Conservation (phyloP, 2,113 vertebrate genomes). For the Pituophis catenifer region DNA sequence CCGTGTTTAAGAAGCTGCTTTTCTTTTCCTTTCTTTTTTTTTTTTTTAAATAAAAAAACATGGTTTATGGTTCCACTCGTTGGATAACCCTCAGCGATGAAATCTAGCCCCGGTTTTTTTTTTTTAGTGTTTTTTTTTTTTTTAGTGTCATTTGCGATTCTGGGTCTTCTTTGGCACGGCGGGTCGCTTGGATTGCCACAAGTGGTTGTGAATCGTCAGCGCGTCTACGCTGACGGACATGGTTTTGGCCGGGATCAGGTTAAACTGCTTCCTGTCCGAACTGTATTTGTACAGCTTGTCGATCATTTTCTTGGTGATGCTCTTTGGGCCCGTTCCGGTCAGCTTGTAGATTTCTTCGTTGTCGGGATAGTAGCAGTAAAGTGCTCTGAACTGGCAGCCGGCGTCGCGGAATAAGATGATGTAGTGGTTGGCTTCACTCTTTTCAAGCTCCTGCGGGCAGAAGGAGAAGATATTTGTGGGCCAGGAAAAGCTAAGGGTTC, state of each 20-base stretch:
- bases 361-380: conserved; percentile 89
- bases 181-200: conserved; percentile 92
- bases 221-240: conserved; percentile 95
- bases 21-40: neutral
- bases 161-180: conserved; percentile 82
- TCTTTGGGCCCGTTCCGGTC: conserved; percentile 86
- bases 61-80: conserved; percentile 50
- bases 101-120: neutral
- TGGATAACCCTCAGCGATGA: conserved; percentile 31
- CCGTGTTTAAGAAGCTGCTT: conserved; percentile 41
- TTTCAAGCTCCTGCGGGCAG: conserved; percentile 87
- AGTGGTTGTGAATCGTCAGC: conserved; percentile 90
- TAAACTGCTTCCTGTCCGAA: conserved; percentile 96
- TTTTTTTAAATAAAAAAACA: conserved; percentile 25
- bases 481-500: neutral
- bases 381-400: conserved; percentile 90
- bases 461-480: neutral
- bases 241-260: conserved; percentile 88
- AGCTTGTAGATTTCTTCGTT: conserved; percentile 89
- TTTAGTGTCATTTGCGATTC: conserved; percentile 69
- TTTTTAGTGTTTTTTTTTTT: too few relatives aligned
- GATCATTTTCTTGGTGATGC: conserved; percentile 90
- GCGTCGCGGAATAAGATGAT: conserved; percentile 94
- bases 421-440: conserved; percentile 93
- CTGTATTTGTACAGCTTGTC: conserved; percentile 97